Percentiles rank a stretch among this genome's conserved stretches.
Evolutionary conservation across 2,888 invertebrate genomes (phyloP).

Genomic region (Morpho helenor): DNA sequence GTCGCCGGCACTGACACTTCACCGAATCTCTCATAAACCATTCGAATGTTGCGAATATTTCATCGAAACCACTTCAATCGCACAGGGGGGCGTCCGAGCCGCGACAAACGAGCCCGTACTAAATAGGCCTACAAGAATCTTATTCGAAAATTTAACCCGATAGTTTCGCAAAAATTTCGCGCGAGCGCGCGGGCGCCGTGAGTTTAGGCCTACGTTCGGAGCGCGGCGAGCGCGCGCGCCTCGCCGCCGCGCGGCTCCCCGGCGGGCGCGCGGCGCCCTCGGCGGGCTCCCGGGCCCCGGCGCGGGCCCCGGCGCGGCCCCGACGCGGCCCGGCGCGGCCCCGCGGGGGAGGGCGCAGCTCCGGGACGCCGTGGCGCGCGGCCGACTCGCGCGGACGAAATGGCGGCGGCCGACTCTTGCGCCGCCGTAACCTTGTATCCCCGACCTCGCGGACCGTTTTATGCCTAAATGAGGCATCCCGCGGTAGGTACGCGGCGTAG

Average conservation of each 20-base stretch:
- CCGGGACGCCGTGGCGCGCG: slow-evolving; percentile 41
- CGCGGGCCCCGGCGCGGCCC: neutral
- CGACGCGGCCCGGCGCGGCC: neutral
- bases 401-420: slow-evolving; percentile 43
- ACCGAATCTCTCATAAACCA: slow-evolving; percentile 21
- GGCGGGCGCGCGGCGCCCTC: neutral
- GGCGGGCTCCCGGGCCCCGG: neutral
- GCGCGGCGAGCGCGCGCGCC: slow-evolving; percentile 32
- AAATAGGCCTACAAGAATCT: slow-evolving; percentile 77
- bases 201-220: slow-evolving; percentile 59
- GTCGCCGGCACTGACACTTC: slow-evolving; percentile 22
- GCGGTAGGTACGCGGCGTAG: slow-evolving; percentile 34
- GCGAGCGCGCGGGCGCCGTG: slow-evolving; percentile 43
- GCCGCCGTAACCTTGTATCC: slow-evolving; percentile 41
- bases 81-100: slow-evolving; percentile 36
- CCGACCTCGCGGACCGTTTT: slow-evolving; percentile 43
- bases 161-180: slow-evolving; percentile 64
- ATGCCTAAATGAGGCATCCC: slow-evolving; percentile 53
- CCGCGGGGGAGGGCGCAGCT: neutral
- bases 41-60: slow-evolving; percentile 28
- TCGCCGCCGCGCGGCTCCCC: slow-evolving; percentile 2
- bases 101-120: slow-evolving; percentile 36
- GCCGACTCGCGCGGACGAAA: slow-evolving; percentile 48
- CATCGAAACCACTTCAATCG: slow-evolving; percentile 42
- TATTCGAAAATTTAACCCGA: slow-evolving; percentile 50